Percentiles rank a stretch among this genome's conserved stretches.
Conservation (phyloP, 2,113 vertebrate genomes). For the Sceloporus undulatus region DNA sequence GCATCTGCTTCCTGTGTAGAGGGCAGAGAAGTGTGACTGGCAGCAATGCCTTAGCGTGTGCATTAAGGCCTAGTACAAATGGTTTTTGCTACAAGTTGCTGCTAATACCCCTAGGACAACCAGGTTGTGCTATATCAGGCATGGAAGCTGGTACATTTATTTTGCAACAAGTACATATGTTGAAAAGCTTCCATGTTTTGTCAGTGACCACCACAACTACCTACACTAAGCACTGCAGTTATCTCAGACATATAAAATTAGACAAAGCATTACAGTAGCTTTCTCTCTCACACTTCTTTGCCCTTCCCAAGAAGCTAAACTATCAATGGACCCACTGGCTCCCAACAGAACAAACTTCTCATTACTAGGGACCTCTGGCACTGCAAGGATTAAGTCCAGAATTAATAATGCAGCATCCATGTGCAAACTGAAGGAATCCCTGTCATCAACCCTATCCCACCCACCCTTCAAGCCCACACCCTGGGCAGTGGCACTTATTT, state of each 20-base stretch:
- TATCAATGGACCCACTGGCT: background rate
- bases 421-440: background rate
- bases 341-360: background rate
- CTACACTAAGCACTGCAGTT: background rate
- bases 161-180: background rate
- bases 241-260: background rate
- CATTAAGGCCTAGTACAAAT: background rate
- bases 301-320: background rate
- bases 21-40: background rate
- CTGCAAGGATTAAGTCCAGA: background rate
- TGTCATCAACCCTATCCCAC: background rate
- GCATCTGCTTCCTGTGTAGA: background rate
- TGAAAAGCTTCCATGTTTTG: background rate
- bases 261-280: background rate
- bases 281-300: too few species aligned
- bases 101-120: background rate
- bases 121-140: background rate
- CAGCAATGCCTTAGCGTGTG: background rate
- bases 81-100: background rate
- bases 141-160: background rate
- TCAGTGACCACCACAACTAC: background rate
- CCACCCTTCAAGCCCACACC: too few species aligned
- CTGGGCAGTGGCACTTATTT: background rate
- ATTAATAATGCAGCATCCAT: background rate
- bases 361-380: background rate